phyloP scores from a whole-genome alignment of 2,888 invertebrate genomes.

The Plebejus anna region DNA sequence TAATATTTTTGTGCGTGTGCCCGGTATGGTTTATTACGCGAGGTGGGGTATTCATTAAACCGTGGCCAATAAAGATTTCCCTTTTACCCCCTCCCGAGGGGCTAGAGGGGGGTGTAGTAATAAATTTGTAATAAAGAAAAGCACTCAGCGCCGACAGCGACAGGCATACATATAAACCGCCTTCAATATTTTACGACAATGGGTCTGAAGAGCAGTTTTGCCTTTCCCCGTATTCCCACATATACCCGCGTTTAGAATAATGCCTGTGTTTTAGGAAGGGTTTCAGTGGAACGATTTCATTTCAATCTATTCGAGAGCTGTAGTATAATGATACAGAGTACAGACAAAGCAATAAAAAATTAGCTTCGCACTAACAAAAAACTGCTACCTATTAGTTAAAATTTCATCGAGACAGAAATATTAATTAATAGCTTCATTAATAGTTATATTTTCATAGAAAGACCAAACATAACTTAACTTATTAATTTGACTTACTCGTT shows the following conservation, averaged over 20 bases:
- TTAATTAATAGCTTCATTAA: no score
- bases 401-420: no score
- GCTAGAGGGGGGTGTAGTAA: slow-evolving; percentile 48
- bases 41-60: slow-evolving; percentile 56
- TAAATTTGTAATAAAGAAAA: slow-evolving; percentile 66
- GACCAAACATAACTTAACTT: not conserved
- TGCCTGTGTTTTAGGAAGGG: not conserved
- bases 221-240: slow-evolving; percentile 26
- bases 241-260: slow-evolving; percentile 5
- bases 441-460: no score
- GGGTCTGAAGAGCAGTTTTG: slow-evolving; percentile 29
- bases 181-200: slow-evolving; percentile 41
- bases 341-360: no score
- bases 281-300: not conserved
- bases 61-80: slow-evolving; percentile 57
- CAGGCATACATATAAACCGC: slow-evolving; percentile 39
- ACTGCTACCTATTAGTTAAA: no score
- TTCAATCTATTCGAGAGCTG: not conserved
- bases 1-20: slow-evolving; percentile 37
- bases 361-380: no score
- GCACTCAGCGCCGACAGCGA: slow-evolving; percentile 44
- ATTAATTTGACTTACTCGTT: not conserved
- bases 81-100: slow-evolving; percentile 44
- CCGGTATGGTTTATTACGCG: slow-evolving; percentile 38
- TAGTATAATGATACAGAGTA: not conserved